Evolutionary conservation across 2,888 invertebrate genomes (phyloP).

Genomic region (Dromius quadrimaculatus): DNA sequence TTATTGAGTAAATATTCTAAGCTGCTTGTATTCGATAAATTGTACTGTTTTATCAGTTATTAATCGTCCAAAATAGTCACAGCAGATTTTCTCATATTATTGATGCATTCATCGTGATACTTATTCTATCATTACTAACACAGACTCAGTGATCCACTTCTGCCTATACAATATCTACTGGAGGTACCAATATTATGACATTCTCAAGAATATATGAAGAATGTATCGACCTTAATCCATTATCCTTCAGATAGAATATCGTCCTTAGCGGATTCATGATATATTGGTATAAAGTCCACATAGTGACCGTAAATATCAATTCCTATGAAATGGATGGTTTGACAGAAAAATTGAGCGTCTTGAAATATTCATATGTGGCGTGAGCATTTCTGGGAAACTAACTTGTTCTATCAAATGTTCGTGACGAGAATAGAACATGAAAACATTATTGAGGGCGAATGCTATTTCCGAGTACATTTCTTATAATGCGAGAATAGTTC

Average conservation of each 20-base stretch:
- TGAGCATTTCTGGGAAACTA: constrained; percentile 20
- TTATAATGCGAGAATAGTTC: too few species aligned
- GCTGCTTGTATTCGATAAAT: too few species aligned
- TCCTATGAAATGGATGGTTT: constrained; percentile 38
- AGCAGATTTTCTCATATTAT: too few species aligned
- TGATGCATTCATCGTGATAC: too few species aligned
- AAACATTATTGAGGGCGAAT: too few species aligned
- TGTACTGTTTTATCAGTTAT: too few species aligned
- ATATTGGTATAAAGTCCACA: constrained; percentile 36
- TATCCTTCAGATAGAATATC: constrained; percentile 35
- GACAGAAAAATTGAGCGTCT: constrained; percentile 35
- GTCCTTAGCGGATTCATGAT: constrained; percentile 24
- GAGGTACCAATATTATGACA: too few species aligned
- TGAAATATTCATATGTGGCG: constrained; percentile 33
- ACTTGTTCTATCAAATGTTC: not conserved
- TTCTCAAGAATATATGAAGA: constrained; percentile 22
- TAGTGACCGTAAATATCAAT: constrained; percentile 45
- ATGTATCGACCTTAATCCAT: constrained; percentile 38
- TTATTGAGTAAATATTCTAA: too few species aligned
- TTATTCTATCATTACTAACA: too few species aligned
- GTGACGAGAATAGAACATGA: not conserved
- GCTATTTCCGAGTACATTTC: too few species aligned
- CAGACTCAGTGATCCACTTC: not conserved
- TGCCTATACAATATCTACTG: too few species aligned
- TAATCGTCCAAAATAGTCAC: too few species aligned